phyloP scores from a whole-genome alignment of 2,797 vertebrate genomes.

The Enoplosus armatus region DNA sequence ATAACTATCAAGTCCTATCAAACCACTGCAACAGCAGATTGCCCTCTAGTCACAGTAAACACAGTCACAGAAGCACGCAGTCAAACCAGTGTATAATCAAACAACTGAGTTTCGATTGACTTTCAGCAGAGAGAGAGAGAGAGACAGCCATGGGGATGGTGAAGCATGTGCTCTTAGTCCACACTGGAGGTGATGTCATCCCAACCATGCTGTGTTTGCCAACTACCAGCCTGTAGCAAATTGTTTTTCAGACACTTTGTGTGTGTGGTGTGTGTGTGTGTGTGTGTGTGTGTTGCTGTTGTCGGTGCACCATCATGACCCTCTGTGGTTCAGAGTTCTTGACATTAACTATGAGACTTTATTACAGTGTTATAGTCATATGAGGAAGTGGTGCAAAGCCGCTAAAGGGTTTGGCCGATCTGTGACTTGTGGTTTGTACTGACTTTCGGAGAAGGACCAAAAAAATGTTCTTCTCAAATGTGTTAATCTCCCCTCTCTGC shows the following conservation, averaged over 20 bases:
- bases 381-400: slow-evolving; percentile 6
- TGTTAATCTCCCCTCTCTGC: not conserved
- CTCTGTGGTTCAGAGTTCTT: slow-evolving; percentile 25
- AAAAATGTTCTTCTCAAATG: not conserved
- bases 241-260: slow-evolving; percentile 41
- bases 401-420: slow-evolving; percentile 23
- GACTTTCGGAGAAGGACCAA: not conserved
- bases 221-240: slow-evolving; percentile 29
- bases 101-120: slow-evolving; percentile 68
- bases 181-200: slow-evolving; percentile 69
- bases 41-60: slow-evolving; percentile 28
- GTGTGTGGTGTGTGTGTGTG: slow-evolving; percentile 27
- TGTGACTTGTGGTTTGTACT: slow-evolving; percentile 37
- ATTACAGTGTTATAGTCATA: slow-evolving; percentile 17
- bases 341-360: slow-evolving; percentile 18
- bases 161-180: slow-evolving; percentile 44
- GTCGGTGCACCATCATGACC: slow-evolving; percentile 14
- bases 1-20: slow-evolving; percentile 10
- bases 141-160: slow-evolving; percentile 24
- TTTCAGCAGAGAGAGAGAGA: slow-evolving; percentile 30
- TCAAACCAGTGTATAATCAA: slow-evolving; percentile 58
- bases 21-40: slow-evolving; percentile 21
- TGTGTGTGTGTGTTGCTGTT: slow-evolving; percentile 17
- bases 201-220: slow-evolving; percentile 55
- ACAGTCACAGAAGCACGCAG: slow-evolving; percentile 31